Evolutionary conservation across 2,888 invertebrate species (phyloP).

Genomic region (Adineta ricciae): DNA sequence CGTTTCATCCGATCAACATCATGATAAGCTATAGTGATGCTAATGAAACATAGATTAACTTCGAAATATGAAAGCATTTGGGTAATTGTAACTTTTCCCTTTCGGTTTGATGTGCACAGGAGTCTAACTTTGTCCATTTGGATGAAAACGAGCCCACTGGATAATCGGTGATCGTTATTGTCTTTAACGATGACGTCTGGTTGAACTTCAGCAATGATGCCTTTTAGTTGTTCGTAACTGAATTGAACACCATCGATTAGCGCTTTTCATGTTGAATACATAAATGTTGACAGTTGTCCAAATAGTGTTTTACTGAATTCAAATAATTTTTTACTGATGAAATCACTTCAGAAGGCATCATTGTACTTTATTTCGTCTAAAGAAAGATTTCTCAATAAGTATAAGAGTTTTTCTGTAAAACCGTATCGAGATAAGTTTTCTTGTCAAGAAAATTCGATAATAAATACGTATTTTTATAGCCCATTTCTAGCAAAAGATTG

Average conservation of each 20-base stretch:
- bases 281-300: background rate
- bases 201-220: background rate
- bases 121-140: background rate
- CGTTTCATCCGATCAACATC: background rate
- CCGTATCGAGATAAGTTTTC: background rate
- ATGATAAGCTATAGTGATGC: background rate
- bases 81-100: background rate
- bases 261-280: background rate
- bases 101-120: background rate
- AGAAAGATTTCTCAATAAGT: background rate
- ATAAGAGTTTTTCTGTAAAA: background rate
- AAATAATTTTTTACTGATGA: background rate
- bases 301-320: background rate
- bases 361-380: no score
- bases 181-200: background rate
- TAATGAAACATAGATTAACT: background rate
- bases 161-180: background rate
- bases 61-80: background rate
- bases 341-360: background rate
- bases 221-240: background rate
- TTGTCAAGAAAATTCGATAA: background rate
- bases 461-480: background rate
- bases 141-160: no score
- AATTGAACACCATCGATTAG: background rate
- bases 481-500: background rate